These are phyloP conservation scores for Itoplectis maculator DNA, from an alignment of 2,888 invertebrate species.

Conservation along the genomic window DNA sequence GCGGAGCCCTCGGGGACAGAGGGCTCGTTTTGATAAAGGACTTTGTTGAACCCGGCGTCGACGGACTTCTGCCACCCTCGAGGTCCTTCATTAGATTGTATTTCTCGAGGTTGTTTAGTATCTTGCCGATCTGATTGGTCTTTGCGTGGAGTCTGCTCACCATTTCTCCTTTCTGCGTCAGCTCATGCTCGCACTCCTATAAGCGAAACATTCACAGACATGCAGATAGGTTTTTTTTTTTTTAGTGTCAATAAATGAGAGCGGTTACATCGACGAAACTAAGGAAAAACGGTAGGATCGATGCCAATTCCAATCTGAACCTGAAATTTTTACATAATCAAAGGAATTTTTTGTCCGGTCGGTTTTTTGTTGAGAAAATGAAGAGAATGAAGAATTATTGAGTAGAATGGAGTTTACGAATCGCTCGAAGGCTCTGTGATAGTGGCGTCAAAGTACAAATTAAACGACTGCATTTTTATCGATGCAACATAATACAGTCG, in stretches of 20 bases:
- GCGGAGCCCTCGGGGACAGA: slow-evolving; percentile 75
- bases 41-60: slow-evolving; percentile 81
- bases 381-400: too few species aligned
- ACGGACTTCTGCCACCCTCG: slow-evolving; percentile 84
- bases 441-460: neutral
- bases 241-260: neutral
- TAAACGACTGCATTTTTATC: neutral
- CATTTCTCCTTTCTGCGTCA: slow-evolving; percentile 98
- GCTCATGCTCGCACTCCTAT: slow-evolving; percentile 97
- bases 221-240: slow-evolving; percentile 52
- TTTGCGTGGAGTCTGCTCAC: slow-evolving; percentile 97
- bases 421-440: neutral
- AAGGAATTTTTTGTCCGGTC: neutral
- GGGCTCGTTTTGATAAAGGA: slow-evolving; percentile 78
- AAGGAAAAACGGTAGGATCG: neutral
- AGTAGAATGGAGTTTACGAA: neutral
- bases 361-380: too few species aligned
- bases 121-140: slow-evolving; percentile 97
- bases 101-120: slow-evolving; percentile 95
- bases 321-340: slow-evolving; percentile 33
- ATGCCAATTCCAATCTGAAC: slow-evolving; percentile 9
- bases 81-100: slow-evolving; percentile 90
- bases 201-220: slow-evolving; percentile 81
- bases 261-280: neutral
- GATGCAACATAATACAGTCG: too few species aligned